Conservation (phyloP, 2,797 vertebrate genomes). For the Enoplosus armatus region DNA sequence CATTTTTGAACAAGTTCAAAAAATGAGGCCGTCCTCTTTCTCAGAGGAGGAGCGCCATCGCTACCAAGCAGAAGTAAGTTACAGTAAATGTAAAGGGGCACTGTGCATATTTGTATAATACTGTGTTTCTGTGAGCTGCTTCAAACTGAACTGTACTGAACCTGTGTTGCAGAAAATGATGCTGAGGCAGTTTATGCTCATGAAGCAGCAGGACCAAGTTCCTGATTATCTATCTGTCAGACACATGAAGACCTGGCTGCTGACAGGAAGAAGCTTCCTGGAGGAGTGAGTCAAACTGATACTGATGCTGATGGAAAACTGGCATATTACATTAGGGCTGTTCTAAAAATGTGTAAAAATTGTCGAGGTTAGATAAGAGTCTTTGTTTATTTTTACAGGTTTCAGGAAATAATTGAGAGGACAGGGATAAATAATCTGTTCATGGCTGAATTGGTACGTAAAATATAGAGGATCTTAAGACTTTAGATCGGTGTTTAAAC, state of each 20-base stretch:
- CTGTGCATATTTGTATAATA: neutral
- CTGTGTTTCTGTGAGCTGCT: neutral
- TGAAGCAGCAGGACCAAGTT: neutral
- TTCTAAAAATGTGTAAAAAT: neutral
- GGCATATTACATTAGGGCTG: neutral
- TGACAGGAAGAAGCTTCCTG: neutral
- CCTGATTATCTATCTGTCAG: neutral
- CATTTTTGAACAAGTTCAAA: neutral
- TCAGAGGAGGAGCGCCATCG: neutral
- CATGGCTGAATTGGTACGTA: neutral
- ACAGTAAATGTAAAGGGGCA: neutral
- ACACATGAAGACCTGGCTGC: neutral
- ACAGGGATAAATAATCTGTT: neutral
- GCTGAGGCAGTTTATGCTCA: constrained; percentile 2
- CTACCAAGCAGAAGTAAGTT: neutral
- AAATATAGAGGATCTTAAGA: neutral
- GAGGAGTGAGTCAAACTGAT: neutral
- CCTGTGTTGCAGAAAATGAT: neutral
- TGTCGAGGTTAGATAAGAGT: neutral
- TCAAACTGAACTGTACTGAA: neutral
- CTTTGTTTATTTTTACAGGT: neutral
- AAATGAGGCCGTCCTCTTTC: neutral
- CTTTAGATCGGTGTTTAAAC: neutral
- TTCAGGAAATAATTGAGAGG: neutral
- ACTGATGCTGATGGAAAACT: neutral